Evolutionary conservation across 2,888 invertebrate genomes (phyloP).

Genomic region (Drosophila eohydei): DNA sequence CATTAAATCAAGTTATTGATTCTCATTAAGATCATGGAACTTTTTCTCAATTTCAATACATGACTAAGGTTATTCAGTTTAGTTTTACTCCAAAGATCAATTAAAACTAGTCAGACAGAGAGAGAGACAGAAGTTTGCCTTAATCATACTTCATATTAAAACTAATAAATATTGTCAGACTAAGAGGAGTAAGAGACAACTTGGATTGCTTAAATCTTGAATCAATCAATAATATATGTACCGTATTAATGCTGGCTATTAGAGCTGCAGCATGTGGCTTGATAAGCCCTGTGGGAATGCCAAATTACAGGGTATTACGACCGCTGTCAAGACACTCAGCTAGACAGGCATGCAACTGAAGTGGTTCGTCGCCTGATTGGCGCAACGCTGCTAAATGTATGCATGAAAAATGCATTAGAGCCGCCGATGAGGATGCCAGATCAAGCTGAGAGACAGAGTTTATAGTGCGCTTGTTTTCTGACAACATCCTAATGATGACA

Average conservation of each 20-base stretch:
- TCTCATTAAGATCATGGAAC: background rate
- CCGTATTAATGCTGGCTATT: background rate
- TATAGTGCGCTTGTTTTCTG: conserved; percentile 61
- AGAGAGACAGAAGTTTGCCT: background rate
- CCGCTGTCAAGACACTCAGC: conserved; percentile 7
- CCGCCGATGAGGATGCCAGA: conserved; percentile 26
- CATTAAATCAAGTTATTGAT: background rate
- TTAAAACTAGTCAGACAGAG: background rate
- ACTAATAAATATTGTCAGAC: no score
- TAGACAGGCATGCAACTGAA: conserved; percentile 17
- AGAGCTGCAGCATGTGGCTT: background rate
- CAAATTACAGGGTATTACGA: conserved; percentile 21
- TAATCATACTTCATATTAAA: background rate
- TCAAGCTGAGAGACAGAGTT: conserved; percentile 38
- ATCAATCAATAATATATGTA: background rate
- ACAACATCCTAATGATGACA: conserved; percentile 72
- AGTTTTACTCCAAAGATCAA: background rate
- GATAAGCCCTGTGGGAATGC: background rate
- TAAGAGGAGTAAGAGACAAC: background rate
- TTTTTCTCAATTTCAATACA: background rate
- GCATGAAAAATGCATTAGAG: conserved; percentile 77
- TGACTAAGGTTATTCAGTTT: background rate
- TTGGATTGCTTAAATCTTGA: background rate
- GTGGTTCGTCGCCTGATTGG: conserved; percentile 58
- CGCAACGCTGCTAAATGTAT: conserved; percentile 65